A percentile compares a stretch with the other conserved stretches of the same genome.
phyloP scores from a whole-genome alignment of 2,113 vertebrate species.

The Ibidorhyncha struthersii region DNA sequence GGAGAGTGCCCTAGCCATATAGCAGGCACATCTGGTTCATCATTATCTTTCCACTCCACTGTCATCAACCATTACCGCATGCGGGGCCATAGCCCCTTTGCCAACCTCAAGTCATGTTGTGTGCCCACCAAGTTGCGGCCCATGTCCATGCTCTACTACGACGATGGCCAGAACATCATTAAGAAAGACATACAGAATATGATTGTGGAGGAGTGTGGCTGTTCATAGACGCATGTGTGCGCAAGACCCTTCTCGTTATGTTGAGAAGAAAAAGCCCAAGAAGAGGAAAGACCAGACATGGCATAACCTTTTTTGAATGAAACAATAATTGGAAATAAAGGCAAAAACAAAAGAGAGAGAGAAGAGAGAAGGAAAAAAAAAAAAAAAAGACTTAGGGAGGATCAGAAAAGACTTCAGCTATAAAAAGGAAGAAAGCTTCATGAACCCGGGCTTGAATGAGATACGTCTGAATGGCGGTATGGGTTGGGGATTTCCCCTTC shows the following conservation, averaged over 20 bases:
- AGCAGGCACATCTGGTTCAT: slow-evolving; percentile 90
- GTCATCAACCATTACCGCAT: slow-evolving; percentile 98
- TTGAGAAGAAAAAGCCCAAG: slow-evolving; percentile 44
- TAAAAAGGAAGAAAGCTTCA: slow-evolving; percentile 61
- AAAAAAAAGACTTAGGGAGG: slow-evolving; percentile 20
- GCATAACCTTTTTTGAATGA: slow-evolving; percentile 61
- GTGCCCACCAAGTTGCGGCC: slow-evolving; percentile 96
- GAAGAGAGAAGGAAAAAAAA: background rate
- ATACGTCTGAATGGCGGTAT: slow-evolving; percentile 28
- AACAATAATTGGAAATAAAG: slow-evolving; percentile 26
- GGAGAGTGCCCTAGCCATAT: slow-evolving; percentile 95
- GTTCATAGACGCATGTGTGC: slow-evolving; percentile 77
- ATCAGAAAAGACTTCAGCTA: slow-evolving; percentile 16
- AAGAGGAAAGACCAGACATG: slow-evolving; percentile 40
- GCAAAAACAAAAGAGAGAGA: background rate
- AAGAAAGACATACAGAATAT: slow-evolving; percentile 99
- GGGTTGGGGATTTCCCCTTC: slow-evolving; percentile 47
- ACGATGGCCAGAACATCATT: slow-evolving; percentile 96
- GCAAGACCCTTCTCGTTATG: background rate
- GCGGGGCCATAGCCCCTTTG: slow-evolving; percentile 92
- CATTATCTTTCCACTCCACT: slow-evolving; percentile 93
- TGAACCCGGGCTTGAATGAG: slow-evolving; percentile 63
- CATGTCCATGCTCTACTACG: slow-evolving; percentile 99
- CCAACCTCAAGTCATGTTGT: slow-evolving; percentile 94
- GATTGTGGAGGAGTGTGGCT: slow-evolving; percentile 98